Evolutionary conservation across 2,888 invertebrate species (phyloP), one percentile per base, ranked within the genome.

Genomic region (Stegophylla sp.): DNA sequence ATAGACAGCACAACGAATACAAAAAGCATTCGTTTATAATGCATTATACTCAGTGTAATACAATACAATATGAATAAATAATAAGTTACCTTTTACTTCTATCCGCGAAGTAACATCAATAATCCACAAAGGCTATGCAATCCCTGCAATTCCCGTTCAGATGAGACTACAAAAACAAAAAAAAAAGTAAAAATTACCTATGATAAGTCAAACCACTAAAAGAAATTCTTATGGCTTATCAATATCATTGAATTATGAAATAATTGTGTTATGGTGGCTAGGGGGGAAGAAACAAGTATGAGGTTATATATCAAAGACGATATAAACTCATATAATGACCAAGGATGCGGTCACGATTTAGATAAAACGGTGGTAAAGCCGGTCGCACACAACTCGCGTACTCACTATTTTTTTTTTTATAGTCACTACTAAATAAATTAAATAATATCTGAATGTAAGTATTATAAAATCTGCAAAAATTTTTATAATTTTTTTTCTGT

Each of bases 31-130:
- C n/a, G 15, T 1, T 3, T n/a, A 9, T 26, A 17, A 3, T 20
- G 5, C 5, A 7, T 13, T 41, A 43, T 13, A 23, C 13, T 48
- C 23, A 34, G 23, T 2, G 9, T 12, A 26, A 7, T 45, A 34
- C 34, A 5, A n/a, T n/a, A n/a, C n/a, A n/a, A n/a, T 34, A 34
- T 34, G 34, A 34, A 7, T 73, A 28, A 0, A 7, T 51, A 23
- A 63, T 41, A 56, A 51, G 48, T 63, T 63, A 64, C 74, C 48
- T 64, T 64, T 63, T 51, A 41, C 26, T 75, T 23, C 51, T 75
- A 64, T 75, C 74, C 74, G 34, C 34, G 9, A 64, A 75, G 48
- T 51, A 41, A 51, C 7, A 15, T 41, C 1, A 17, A 51, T 23
- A 34, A 34, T 41, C 1, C 23, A 5, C 0, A 15, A 4, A 17